Conservation (phyloP, 2,113 vertebrate genomes). For the Sclerurus mexicanus region DNA sequence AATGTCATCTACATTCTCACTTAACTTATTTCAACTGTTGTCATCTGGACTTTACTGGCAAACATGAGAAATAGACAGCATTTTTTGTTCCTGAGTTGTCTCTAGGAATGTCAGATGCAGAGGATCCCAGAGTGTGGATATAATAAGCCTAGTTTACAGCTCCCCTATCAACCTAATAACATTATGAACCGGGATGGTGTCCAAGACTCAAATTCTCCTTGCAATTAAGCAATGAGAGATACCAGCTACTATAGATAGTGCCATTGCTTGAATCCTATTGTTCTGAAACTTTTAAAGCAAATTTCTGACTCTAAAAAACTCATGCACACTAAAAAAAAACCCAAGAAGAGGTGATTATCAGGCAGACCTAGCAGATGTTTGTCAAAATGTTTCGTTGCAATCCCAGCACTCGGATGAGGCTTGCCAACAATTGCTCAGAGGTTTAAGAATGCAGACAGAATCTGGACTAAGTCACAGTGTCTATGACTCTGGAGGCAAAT, state of each 20-base stretch:
- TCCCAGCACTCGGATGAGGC: neutral
- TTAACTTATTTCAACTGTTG: neutral
- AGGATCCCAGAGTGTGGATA: neutral
- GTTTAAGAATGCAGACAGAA: constrained; percentile 56
- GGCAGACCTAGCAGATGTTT: constrained; percentile 1
- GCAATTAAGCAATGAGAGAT: neutral
- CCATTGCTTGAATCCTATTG: neutral
- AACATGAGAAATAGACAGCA: neutral
- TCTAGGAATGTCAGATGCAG: neutral
- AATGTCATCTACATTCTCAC: neutral
- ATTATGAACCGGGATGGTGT: neutral
- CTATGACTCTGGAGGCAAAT: constrained; percentile 17
- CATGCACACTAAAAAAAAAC: neutral
- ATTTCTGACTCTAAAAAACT: neutral
- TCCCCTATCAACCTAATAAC: constrained; percentile 9
- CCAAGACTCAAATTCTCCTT: neutral
- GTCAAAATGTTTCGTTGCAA: neutral
- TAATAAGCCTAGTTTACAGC: constrained; percentile 23
- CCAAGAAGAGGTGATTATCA: neutral
- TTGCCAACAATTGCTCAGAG: constrained; percentile 50
- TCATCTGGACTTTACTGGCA: neutral
- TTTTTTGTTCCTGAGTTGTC: neutral
- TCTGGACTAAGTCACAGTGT: constrained; percentile 54
- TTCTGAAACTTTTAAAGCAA: neutral
- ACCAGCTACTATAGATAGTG: neutral